Evolutionary conservation across 2,113 vertebrate genomes (phyloP), one percentile per base, ranked within the genome.

Genomic region (Balaeniceps rex): DNA sequence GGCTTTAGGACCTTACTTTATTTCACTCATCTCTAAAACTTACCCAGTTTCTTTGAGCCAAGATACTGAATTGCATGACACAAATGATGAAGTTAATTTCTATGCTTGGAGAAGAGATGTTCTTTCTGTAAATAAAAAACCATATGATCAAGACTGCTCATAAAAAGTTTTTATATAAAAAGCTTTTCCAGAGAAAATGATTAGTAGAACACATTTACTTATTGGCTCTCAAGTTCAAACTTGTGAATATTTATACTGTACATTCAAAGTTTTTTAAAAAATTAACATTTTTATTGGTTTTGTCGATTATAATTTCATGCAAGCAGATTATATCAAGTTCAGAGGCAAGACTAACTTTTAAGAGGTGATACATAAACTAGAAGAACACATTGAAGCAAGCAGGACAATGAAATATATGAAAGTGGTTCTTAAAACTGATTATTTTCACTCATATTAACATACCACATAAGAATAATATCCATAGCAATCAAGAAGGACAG

Each of bases 211-310:
- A 44, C 11, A 57, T 86, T 93, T 95, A 80, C 28, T 44, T 94
- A 61, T 29, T 77, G 25, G 42, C 25, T 87, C 42, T 51, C 19
- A 66, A 71, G 46, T 64, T 89, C 38, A 82, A 49, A 1, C 8
- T 85, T 81, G 11, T 83, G 61, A 88, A 91, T 96, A 90, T 93
- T 96, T 87, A 40, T 68, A 55, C 5, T 54, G 34, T 55, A n/a
- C 9, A 58, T 57, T 75, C 24, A 76, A 78, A 83, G 23, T 22
- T 86, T 68, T 51, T 3, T 5, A 78, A 77, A 86, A 47, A 6
- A 68, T 51, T 92, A 92, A 90, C 15, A 69, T 93, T 95, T 93
- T 93, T 92, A 75, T 83, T 91, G 58, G 7, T 47, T 92, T 89
- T 88, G 36, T 80, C 17, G 12, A 57, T 89, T 92, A 83, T 46